Percentiles rank a stretch among this genome's conserved stretches.
phyloP scores from a whole-genome alignment of 92 coral and sea anemone species.

The Desmophyllum pertusum region DNA sequence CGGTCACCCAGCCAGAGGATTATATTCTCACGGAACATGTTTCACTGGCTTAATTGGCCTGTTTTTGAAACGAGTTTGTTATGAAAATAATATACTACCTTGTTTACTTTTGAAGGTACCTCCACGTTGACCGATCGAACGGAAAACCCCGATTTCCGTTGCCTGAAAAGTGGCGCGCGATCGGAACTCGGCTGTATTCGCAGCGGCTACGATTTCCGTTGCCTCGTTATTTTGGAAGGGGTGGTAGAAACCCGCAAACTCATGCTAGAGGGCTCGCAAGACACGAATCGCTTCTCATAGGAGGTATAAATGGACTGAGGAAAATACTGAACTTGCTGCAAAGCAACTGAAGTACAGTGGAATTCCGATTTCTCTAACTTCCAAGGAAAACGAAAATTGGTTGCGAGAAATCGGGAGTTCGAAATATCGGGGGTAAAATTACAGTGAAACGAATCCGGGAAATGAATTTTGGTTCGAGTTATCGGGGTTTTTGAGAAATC shows the following conservation, averaged over 20 bases:
- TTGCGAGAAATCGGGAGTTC: too few relatives aligned
- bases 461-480: too few relatives aligned
- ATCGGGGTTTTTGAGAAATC: too few relatives aligned
- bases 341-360: too few relatives aligned
- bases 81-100: neutral
- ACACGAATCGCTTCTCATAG: neutral
- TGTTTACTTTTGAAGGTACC: neutral
- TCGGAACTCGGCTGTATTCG: neutral
- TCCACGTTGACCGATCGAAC: neutral
- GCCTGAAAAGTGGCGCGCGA: neutral
- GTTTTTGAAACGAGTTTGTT: neutral
- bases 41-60: neutral
- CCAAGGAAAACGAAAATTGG: too few relatives aligned
- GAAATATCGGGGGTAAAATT: too few relatives aligned
- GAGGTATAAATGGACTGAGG: neutral
- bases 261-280: neutral
- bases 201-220: too few relatives aligned
- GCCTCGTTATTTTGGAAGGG: neutral
- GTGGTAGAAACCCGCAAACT: neutral
- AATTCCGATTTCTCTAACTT: too few relatives aligned
- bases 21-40: neutral
- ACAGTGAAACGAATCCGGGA: too few relatives aligned
- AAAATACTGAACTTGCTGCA: too few relatives aligned
- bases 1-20: neutral
- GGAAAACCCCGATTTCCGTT: constrained; percentile 8